These are phyloP conservation scores for Toxostoma redivivum DNA, from an alignment of 2,113 vertebrate species.

Conservation along the genomic window DNA sequence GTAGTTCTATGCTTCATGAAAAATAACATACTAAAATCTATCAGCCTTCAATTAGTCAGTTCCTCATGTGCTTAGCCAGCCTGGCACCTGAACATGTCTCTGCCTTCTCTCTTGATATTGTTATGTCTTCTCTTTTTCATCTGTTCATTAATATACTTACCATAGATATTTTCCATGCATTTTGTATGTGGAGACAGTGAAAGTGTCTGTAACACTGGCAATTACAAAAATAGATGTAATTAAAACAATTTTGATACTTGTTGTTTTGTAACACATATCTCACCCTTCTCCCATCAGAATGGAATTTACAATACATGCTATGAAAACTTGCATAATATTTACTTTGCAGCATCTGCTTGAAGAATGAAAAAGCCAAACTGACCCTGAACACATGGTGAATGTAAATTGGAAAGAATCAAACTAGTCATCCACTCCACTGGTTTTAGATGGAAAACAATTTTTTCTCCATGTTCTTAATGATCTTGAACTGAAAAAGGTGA, in stretches of 20 bases:
- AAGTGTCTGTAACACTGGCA: background rate
- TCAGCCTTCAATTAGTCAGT: background rate
- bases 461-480: background rate
- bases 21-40: background rate
- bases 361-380: background rate
- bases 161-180: background rate
- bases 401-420: background rate
- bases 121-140: background rate
- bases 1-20: background rate
- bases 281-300: background rate
- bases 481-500: background rate
- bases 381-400: background rate
- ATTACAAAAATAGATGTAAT: background rate
- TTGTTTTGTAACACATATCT: background rate
- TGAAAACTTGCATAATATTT: background rate
- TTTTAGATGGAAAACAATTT: background rate
- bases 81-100: background rate
- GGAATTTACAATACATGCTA: background rate
- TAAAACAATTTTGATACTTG: background rate
- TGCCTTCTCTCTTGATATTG: background rate
- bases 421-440: background rate
- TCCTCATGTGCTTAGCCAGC: background rate
- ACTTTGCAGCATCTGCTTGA: background rate
- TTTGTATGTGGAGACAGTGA: background rate
- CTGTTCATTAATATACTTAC: background rate